A percentile compares a stretch with the other conserved stretches of the same genome.
Conservation (phyloP, 2,797 vertebrate species). For the Microchirus variegatus region DNA sequence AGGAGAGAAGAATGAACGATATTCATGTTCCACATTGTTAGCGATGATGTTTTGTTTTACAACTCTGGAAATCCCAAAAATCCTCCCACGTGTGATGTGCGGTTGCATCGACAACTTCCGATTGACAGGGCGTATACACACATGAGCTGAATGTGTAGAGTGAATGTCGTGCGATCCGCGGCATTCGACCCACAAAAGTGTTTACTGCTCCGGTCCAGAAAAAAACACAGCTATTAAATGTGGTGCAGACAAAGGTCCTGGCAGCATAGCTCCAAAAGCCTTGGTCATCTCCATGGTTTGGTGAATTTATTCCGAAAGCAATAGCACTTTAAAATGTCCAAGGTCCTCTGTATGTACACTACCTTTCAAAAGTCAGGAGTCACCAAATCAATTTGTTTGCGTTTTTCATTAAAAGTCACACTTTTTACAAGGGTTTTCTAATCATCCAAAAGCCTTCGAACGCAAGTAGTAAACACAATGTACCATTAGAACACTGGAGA, state of each 20-base stretch:
- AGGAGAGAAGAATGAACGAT: no score
- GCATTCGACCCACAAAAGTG: slow-evolving; percentile 19
- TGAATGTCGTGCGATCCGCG: slow-evolving; percentile 20
- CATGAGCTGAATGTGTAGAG: slow-evolving; percentile 39
- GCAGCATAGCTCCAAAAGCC: slow-evolving; percentile 42
- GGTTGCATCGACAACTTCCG: neutral
- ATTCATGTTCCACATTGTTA: no score
- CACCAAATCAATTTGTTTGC: no score
- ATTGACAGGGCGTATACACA: neutral
- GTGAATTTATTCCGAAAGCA: slow-evolving; percentile 12
- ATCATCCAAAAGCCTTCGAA: no score
- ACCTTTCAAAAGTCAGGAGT: no score
- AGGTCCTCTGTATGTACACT: neutral
- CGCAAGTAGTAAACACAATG: no score
- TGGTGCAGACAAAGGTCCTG: neutral
- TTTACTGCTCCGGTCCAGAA: slow-evolving; percentile 36
- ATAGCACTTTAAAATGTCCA: slow-evolving; percentile 19
- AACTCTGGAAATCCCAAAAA: no score
- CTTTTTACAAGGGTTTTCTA: no score
- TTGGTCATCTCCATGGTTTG: slow-evolving; percentile 48
- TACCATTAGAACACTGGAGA: no score
- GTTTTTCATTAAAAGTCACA: no score
- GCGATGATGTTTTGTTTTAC: no score
- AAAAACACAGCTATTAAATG: slow-evolving; percentile 36
- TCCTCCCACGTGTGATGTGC: no score